A percentile compares a stretch with the other conserved stretches of the same genome.
Evolutionary conservation across 2,888 invertebrate genomes (phyloP).

Genomic region (Apotomis betuletana): DNA sequence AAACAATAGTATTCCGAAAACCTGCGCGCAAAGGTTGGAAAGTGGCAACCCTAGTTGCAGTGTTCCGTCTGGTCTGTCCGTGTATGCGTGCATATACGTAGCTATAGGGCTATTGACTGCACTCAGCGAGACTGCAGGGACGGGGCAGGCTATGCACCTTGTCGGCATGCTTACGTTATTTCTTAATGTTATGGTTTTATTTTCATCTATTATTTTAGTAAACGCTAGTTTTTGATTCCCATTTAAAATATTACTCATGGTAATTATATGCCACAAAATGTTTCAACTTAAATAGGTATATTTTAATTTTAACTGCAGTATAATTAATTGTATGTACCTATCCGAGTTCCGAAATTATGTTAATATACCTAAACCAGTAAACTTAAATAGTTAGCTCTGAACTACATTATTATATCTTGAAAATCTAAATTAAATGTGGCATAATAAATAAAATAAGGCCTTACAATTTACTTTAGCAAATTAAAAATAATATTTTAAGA

Average conservation of each 20-base stretch:
- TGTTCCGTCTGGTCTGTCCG: slow-evolving; percentile 50
- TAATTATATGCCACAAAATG: not conserved
- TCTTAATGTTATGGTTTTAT: slow-evolving; percentile 21
- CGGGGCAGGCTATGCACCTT: slow-evolving; percentile 31
- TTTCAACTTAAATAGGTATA: no score
- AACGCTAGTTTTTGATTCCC: not conserved
- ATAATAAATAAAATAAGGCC: no score
- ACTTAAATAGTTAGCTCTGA: no score
- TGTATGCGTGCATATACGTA: slow-evolving; percentile 49
- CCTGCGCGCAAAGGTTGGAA: no score
- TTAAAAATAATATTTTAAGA: not conserved
- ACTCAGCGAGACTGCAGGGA: slow-evolving; percentile 39
- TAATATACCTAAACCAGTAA: no score
- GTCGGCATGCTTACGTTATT: slow-evolving; percentile 15
- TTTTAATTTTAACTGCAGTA: no score
- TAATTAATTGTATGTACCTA: no score
- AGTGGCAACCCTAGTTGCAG: not conserved
- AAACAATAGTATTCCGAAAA: no score
- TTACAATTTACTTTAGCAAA: no score
- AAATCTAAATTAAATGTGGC: no score
- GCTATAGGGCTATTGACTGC: slow-evolving; percentile 39
- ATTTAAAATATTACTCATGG: not conserved
- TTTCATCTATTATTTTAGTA: slow-evolving; percentile 7
- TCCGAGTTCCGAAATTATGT: no score
- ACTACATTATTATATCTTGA: no score